Percentiles rank a stretch among this genome's conserved stretches.
Conservation (phyloP, 1,140 invertebrate species). For the Trichonephila clavipes region DNA sequence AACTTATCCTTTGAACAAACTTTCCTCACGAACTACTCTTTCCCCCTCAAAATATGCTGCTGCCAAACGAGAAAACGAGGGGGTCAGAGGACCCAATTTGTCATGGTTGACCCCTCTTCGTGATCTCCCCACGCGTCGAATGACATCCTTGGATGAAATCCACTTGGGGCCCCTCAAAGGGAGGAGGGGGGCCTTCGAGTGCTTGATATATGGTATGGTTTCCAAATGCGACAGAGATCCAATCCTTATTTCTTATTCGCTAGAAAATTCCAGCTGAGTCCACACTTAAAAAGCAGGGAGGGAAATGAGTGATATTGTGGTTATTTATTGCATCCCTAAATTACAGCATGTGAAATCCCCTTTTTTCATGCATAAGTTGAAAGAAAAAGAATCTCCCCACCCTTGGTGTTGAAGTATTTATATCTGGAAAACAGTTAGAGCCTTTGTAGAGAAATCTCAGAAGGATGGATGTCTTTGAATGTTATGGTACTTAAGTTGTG, state of each 20-base stretch:
- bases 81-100: slow-evolving; percentile 49
- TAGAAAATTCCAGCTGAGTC: slow-evolving; percentile 44
- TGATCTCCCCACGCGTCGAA: slow-evolving; percentile 18
- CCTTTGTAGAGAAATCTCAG: background rate
- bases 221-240: slow-evolving; percentile 25
- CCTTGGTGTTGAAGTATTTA: slow-evolving; percentile 31
- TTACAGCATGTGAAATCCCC: background rate
- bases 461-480: background rate
- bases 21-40: background rate
- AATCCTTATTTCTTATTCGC: slow-evolving; percentile 6
- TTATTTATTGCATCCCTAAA: slow-evolving; percentile 59
- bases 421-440: slow-evolving; percentile 34
- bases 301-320: slow-evolving; percentile 26
- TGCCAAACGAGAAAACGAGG: background rate
- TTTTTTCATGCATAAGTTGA: background rate
- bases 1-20: background rate
- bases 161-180: slow-evolving; percentile 1
- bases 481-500: background rate
- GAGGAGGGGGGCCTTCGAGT: background rate
- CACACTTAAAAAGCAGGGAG: slow-evolving; percentile 2
- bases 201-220: slow-evolving; percentile 42
- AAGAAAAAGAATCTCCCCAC: background rate
- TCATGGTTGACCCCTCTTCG: slow-evolving; percentile 55
- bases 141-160: slow-evolving; percentile 4
- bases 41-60: background rate